A percentile compares a stretch with the other conserved stretches of the same genome.
Conservation (phyloP, 2,113 vertebrate genomes). For the Microtus ochrogaster region DNA sequence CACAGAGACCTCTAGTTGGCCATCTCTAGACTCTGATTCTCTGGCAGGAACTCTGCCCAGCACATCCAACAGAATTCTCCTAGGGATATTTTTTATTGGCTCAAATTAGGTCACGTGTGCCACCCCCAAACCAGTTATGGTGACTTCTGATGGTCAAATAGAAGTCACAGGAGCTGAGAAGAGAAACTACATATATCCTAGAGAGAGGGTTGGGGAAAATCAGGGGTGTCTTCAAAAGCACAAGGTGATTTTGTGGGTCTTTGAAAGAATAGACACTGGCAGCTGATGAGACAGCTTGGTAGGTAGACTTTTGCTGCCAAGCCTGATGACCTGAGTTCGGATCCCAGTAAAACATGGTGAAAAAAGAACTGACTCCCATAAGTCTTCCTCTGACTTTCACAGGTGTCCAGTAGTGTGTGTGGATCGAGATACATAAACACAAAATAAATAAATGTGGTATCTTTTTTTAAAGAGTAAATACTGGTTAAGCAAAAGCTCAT, state of each 20-base stretch:
- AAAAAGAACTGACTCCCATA: too few relatives aligned
- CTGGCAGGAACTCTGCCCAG: background rate
- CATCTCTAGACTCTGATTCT: background rate
- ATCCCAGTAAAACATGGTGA: background rate
- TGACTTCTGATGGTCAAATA: background rate
- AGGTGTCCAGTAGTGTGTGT: rapidly evolving
- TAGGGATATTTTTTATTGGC: background rate
- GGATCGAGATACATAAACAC: background rate
- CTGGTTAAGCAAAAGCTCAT: background rate
- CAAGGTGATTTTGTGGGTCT: background rate
- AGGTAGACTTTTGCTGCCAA: background rate
- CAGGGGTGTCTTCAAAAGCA: background rate
- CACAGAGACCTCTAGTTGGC: background rate
- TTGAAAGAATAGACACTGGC: background rate
- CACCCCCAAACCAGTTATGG: background rate
- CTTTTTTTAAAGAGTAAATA: background rate
- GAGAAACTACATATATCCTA: background rate
- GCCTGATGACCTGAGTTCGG: background rate
- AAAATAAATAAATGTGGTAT: background rate
- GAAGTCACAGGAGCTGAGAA: background rate
- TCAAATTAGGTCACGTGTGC: background rate
- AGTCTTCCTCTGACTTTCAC: too few relatives aligned
- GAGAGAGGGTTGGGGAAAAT: background rate
- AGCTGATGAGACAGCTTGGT: background rate
- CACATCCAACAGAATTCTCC: background rate